phyloP scores from a whole-genome alignment of 1,140 invertebrate species.

The Pinna nobilis region DNA sequence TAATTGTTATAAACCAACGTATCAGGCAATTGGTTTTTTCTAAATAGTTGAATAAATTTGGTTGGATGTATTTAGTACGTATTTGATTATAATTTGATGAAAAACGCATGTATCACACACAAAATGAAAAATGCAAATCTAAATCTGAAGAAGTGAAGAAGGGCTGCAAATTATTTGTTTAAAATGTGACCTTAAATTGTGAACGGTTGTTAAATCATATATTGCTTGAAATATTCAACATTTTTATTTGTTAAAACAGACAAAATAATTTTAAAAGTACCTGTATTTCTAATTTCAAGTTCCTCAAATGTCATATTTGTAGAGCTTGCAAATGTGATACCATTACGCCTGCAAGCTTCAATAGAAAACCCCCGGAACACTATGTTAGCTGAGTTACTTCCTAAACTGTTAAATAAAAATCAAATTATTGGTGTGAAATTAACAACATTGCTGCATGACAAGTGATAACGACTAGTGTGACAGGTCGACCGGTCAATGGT shows the following conservation, averaged over 20 bases:
- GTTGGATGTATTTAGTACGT: too few relatives aligned
- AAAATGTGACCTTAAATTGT: neutral
- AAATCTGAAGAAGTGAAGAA: neutral
- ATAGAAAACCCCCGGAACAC: constrained; percentile 47
- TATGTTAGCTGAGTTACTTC: constrained; percentile 19
- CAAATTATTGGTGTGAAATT: neutral
- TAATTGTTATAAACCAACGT: too few relatives aligned
- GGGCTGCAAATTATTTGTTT: neutral
- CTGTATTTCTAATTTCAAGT: constrained; percentile 55
- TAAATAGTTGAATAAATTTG: too few relatives aligned
- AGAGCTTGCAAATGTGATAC: constrained; percentile 20
- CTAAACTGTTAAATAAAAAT: neutral
- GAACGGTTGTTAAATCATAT: neutral
- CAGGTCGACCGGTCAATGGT: neutral
- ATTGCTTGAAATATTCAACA: too few relatives aligned
- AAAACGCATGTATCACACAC: neutral
- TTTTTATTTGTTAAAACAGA: neutral
- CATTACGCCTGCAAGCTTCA: constrained; percentile 46
- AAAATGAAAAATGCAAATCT: neutral
- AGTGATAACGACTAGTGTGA: neutral
- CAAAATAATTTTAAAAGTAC: constrained; percentile 25
- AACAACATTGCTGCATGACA: neutral
- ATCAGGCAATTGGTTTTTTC: too few relatives aligned
- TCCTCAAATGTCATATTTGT: constrained; percentile 37
- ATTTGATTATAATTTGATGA: too few relatives aligned